A percentile compares a stretch with the other conserved stretches of the same genome.
phyloP scores from a whole-genome alignment of 2,113 vertebrate genomes.

The Alethe diademata region DNA sequence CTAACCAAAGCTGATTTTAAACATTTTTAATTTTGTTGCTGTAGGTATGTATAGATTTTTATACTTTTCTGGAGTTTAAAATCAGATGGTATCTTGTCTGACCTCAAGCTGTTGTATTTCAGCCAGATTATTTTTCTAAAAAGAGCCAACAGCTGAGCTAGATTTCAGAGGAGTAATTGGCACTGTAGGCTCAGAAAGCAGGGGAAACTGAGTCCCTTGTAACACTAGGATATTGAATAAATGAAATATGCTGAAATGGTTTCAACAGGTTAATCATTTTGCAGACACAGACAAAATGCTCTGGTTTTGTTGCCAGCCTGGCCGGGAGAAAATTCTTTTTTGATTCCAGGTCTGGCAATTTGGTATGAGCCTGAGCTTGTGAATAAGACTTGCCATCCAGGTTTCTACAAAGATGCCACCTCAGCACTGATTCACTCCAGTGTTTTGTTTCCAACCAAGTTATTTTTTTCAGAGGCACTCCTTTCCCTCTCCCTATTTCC shows the following conservation, averaged over 20 bases:
- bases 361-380: conserved; percentile 17
- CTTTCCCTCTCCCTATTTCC: neutral
- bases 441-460: neutral
- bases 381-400: neutral
- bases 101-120: neutral
- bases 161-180: neutral
- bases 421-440: conserved; percentile 39
- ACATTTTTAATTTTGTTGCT: neutral
- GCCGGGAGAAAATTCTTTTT: neutral
- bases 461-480: neutral
- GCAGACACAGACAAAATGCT: neutral
- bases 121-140: neutral
- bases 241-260: neutral
- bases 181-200: neutral
- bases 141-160: neutral
- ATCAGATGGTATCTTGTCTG: neutral
- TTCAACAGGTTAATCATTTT: conserved; percentile 12
- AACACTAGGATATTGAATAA: neutral
- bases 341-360: neutral
- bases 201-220: neutral
- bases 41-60: neutral
- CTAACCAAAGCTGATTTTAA: neutral
- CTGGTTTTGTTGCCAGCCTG: neutral
- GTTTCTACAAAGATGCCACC: conserved; percentile 16
- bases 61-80: neutral